Percentiles rank a stretch among this genome's conserved stretches.
phyloP scores from a whole-genome alignment of 2,888 invertebrate species.

The Copidosoma aretas region DNA sequence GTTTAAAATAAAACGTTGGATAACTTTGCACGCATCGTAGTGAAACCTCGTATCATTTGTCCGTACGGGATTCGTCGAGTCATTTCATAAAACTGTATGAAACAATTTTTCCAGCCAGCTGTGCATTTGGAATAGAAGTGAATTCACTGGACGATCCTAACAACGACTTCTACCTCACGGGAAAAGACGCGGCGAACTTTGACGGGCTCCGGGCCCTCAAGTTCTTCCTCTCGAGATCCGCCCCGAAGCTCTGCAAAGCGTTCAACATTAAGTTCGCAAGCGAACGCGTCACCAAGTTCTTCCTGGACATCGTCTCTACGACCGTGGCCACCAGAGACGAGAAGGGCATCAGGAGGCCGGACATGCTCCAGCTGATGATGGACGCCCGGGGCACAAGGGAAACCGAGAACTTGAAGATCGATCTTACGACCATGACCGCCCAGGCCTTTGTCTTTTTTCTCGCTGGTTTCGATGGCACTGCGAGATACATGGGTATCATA shows the following conservation, averaged over 20 bases:
- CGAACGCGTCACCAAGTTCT: slow-evolving; percentile 38
- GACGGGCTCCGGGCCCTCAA: slow-evolving; percentile 37
- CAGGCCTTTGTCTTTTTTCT: slow-evolving; percentile 46
- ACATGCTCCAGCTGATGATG: slow-evolving; percentile 56
- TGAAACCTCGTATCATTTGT: too few relatives aligned
- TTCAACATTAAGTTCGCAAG: slow-evolving; percentile 39
- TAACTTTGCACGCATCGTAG: too few relatives aligned
- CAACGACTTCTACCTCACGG: slow-evolving; percentile 55
- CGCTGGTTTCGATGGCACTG: slow-evolving; percentile 52
- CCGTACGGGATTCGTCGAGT: too few relatives aligned
- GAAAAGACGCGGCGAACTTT: slow-evolving; percentile 47
- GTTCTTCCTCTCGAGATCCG: slow-evolving; percentile 38
- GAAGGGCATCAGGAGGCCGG: slow-evolving; percentile 47
- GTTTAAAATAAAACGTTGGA: too few relatives aligned
- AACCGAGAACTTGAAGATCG: slow-evolving; percentile 36
- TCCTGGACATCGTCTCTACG: slow-evolving; percentile 33
- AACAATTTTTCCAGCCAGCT: slow-evolving; percentile 49
- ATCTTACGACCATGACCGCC: slow-evolving; percentile 60
- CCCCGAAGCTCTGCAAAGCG: slow-evolving; percentile 32
- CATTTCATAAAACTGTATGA: too few relatives aligned
- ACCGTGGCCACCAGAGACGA: slow-evolving; percentile 44
- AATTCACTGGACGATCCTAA: slow-evolving; percentile 54
- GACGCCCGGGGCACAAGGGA: slow-evolving; percentile 40
- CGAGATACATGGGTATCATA: slow-evolving; percentile 48
- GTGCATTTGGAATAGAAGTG: slow-evolving; percentile 63